Percentiles rank a stretch among this genome's conserved stretches.
phyloP scores from a whole-genome alignment of 2,113 vertebrate genomes.

The Eulacestoma nigropectus region DNA sequence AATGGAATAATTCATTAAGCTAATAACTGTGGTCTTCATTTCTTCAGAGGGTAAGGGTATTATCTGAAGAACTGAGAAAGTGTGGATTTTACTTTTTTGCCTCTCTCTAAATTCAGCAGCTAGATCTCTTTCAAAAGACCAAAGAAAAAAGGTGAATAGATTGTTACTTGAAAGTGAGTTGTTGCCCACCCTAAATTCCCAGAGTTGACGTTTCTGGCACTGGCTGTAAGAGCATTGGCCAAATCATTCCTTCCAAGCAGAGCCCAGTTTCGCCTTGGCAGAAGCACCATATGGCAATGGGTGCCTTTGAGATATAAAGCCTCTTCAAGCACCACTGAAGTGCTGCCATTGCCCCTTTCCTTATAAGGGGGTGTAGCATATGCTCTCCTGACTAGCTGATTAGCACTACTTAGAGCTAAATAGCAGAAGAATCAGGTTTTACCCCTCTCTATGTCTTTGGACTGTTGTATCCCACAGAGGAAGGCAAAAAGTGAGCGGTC shows the following conservation, averaged over 20 bases:
- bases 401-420: constrained; percentile 34
- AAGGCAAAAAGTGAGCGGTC: background rate
- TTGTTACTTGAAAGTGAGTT: constrained; percentile 29
- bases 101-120: background rate
- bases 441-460: background rate
- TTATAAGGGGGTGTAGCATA: constrained; percentile 36
- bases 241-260: constrained; percentile 22
- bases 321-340: constrained; percentile 36
- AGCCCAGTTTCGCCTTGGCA: constrained; percentile 23
- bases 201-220: constrained; percentile 33
- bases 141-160: constrained; percentile 24
- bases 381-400: constrained; percentile 34
- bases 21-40: background rate
- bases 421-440: background rate
- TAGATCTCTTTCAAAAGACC: background rate
- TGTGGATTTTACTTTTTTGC: background rate
- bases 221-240: background rate
- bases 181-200: constrained; percentile 22
- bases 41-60: background rate
- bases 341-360: constrained; percentile 42
- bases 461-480: background rate
- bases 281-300: constrained; percentile 24
- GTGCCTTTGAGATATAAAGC: constrained; percentile 33
- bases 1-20: background rate
- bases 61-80: background rate